A percentile compares a stretch with the other conserved stretches of the same genome.
These are phyloP conservation scores for Platycercus adscitus DNA, from an alignment of 2,113 vertebrate genomes.

Conservation along the genomic window DNA sequence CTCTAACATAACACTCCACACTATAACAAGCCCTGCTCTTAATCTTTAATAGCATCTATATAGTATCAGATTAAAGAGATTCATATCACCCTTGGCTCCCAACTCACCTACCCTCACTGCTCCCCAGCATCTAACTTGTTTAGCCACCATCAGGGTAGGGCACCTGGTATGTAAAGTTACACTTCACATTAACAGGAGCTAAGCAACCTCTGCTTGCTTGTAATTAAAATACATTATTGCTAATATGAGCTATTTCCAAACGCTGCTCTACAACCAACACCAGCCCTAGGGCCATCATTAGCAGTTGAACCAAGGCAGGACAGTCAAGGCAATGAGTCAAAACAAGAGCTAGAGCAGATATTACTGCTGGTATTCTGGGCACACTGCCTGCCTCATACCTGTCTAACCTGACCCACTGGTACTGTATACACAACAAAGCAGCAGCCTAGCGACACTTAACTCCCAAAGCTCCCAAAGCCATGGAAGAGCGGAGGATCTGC, in stretches of 20 bases:
- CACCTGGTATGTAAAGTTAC: neutral
- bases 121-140: neutral
- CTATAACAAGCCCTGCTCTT: neutral
- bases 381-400: neutral
- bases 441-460: neutral
- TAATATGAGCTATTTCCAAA: neutral
- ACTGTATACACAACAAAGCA: neutral
- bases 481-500: neutral
- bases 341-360: neutral
- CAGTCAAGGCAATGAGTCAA: neutral
- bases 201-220: accelerated
- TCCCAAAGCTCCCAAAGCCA: neutral
- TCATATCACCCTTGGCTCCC: neutral
- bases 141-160: neutral
- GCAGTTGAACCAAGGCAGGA: neutral
- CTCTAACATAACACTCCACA: neutral
- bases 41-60: neutral
- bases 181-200: neutral
- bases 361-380: neutral
- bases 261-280: neutral
- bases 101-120: neutral
- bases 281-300: neutral
- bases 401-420: neutral
- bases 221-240: neutral
- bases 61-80: neutral